Evolutionary conservation across 2,888 invertebrate genomes (phyloP), one percentile per base, ranked within the genome.

Genomic region (Megaustenia siamemsis): DNA sequence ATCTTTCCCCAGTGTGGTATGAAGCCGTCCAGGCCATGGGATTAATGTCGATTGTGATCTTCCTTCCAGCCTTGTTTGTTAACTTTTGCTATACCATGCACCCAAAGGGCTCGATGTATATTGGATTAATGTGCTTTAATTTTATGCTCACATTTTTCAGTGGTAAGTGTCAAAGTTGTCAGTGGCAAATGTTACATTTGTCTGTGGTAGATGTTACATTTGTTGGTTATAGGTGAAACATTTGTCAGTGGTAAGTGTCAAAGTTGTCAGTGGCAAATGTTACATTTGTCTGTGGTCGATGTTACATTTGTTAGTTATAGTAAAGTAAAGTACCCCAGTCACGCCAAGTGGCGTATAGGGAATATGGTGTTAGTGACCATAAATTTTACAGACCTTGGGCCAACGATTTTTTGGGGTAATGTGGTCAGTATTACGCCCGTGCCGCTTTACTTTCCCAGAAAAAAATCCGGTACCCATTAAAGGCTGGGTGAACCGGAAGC

Each of bases 1-100:
- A n/a, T n/a, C 45, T 10, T 21, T 49, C 35, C 24, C 21, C 76
- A 85, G 85, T 43, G n/a, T 85, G 85, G 85, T 85, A 85, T 43
- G 60, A 35, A 43, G 81, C 80, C 43, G 60, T 60, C 8, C 85
- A 85, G 56, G 85, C 85, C 66, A 81, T 85, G 85, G 75, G 85
- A 4, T 40, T 85, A 10, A 68, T 75, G 28, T 85, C 85, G 18
- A 28, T 85, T 1, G 85, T 85, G 0, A 53, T 85, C 18, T 85
- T 85, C 43, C 43, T 85, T 3, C 85, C 85, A 28, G 81, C 66
- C 12, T 38, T 85, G 45, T 43, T 85, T n/a, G 32, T 85, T 38
- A 85, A 85, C 75, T 56, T 85, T 6, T 84, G 81, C 66, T 81
- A 76, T 77, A 85, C 85, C 3, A 85, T 85, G 85, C 85, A 85